Conservation (phyloP, 2,888 invertebrate species). For the Archaeoteleia sp. region DNA sequence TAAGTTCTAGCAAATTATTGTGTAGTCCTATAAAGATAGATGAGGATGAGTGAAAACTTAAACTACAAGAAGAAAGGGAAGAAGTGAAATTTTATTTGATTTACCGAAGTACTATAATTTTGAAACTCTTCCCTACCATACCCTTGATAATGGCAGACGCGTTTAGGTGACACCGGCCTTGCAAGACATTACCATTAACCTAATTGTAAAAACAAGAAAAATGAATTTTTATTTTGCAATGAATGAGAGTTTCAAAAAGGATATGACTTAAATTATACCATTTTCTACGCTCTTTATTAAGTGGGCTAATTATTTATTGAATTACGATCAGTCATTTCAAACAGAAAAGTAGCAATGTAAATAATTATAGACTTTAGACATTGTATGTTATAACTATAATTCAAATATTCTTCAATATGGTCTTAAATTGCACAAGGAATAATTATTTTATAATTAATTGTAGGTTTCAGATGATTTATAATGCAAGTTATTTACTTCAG, state of each 20-base stretch:
- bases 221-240: constrained; percentile 18
- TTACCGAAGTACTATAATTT: constrained; percentile 90
- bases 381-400: too few relatives aligned
- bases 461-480: too few relatives aligned
- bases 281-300: constrained; percentile 4
- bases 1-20: too few relatives aligned
- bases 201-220: constrained; percentile 72
- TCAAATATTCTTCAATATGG: too few relatives aligned
- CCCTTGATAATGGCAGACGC: constrained; percentile 97
- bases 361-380: too few relatives aligned
- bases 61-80: not conserved
- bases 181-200: constrained; percentile 95
- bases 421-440: too few relatives aligned
- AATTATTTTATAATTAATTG: too few relatives aligned
- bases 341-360: too few relatives aligned
- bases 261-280: constrained; percentile 22
- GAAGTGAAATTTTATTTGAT: constrained; percentile 21
- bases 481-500: too few relatives aligned
- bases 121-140: constrained; percentile 87
- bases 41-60: not conserved
- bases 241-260: constrained; percentile 2
- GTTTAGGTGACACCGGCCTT: constrained; percentile 96
- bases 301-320: not conserved
- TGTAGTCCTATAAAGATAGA: not conserved
- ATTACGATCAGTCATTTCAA: too few relatives aligned